Evolutionary conservation across 1,140 invertebrate genomes (phyloP), one percentile per base, ranked within the genome.

Genomic region (Dreissena rostriformis): DNA sequence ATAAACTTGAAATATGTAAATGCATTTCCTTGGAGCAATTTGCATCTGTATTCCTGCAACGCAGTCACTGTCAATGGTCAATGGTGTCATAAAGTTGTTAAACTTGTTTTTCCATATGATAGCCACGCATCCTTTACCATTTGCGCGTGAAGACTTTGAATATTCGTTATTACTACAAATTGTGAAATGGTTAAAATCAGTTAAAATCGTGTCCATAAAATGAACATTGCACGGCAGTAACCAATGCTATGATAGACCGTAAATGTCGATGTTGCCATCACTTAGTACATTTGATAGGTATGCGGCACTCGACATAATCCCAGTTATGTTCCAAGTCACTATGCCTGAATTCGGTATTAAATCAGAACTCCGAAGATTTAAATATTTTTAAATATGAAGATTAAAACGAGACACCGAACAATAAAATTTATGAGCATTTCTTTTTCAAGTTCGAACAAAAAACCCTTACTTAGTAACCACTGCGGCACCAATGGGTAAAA

Each of bases 1-100:
- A 77, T 66, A 77, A 6, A 77, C 75, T 24, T 67, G 28, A 51
- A 77, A 66, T n/a, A 77, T 66, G 52, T 29, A 77, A 26, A 77
- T 49, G 39, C 4, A 72, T 52, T 49, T 15, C 11, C 4, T 51
- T 7, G 28, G 17, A 49, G 19, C 8, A 63, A 66, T n/a, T 52
- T 77, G 63, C 61, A 66, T 66, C 66, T 77, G 75, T 24, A 77
- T 29, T 17, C 61, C 61, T 65, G 52, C 63, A 51, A 77, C 51
- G 12, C 49, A n/a, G 26, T 77, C 75, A 67, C 66, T 63, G 22
- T 65, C 75, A 49, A 51, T 51, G 12, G 15, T 39, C n/a, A 77
- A 66, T 51, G 75, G 57, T 6, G 65, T 61, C 5, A 77, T 63
- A n/a, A 49, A 22, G 5, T 67, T 51, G 12, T 67, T 15, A n/a